Base-by-base conservation (phyloP, 2,113 vertebrate species). In the Arothron firmamentum region DNA sequence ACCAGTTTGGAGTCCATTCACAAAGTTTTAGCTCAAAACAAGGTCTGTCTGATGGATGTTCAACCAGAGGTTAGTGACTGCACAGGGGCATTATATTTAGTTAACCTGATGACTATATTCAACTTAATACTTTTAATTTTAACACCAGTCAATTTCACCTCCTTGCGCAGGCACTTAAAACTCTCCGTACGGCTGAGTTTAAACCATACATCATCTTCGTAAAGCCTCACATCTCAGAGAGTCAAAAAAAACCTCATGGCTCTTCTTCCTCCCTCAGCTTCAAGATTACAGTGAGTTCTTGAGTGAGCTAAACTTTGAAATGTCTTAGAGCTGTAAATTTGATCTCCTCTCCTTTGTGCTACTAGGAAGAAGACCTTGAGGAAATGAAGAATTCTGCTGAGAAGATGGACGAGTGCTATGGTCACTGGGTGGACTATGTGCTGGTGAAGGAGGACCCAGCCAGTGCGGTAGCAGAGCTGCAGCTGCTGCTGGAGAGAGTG, bases 1-100 rank as follows among this genome's bases (percentile, higher is more conserved):
- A 98, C 94, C 59, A 95, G 93, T 65, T 84, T 98, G 65, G 94
- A 95, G 52, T 93, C 95, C 59, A 95, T 98, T 67, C 91, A 91
- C 6, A 83, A 85, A 0, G 89, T 94, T 56, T 81, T 95, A 90
- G 89, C 89, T 75, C 92, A 90, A 68, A 95, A 92, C 85, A 98
- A 96, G 86, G 83, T 92, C 46, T 98, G 96, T 80, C 72, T 98
- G 76, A 92, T 98, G 88, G 96, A 98, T 50, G 92, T 96, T 56
- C 93, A 95, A 15, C 95, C 96, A 15, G 94, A 96, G 83, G 96
- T 97, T 73, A 91, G 92, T 91, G 45, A 17, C 45, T n/a, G 16
- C 45, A 45, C 5, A 17, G 15, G 1, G 1, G 2, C 13, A 14
- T 0, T 14, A 14, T 45, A 2, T 45, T 28, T 21, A 19, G 8